A percentile compares a stretch with the other conserved stretches of the same genome.
Conservation (phyloP, 2,113 vertebrate genomes). For the Panurus biarmicus region DNA sequence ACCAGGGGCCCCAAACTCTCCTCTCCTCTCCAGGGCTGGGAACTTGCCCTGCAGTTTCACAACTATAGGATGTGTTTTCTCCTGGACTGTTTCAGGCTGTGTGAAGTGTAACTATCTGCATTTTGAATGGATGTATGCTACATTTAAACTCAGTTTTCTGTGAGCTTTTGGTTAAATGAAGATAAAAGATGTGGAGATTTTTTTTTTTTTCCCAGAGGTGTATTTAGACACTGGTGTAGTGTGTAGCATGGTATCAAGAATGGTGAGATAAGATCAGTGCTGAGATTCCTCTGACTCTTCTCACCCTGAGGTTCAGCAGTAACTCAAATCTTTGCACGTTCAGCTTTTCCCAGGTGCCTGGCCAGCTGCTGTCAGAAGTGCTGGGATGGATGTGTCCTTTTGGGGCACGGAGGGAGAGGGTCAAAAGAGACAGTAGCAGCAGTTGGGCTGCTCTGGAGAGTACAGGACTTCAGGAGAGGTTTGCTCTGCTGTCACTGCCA, state of each 20-base stretch:
- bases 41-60: neutral
- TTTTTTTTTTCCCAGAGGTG: neutral
- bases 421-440: neutral
- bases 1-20: neutral
- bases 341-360: neutral
- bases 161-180: neutral
- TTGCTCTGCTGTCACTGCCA: neutral
- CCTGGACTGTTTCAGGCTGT: neutral
- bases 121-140: neutral
- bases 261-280: neutral
- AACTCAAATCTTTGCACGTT: neutral
- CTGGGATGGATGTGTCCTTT: neutral
- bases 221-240: neutral
- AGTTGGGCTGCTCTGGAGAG: neutral
- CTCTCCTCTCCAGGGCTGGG: neutral
- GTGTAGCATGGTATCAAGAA: neutral
- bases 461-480: neutral
- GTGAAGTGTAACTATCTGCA: neutral
- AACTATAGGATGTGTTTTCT: neutral
- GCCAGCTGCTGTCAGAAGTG: rapidly evolving
- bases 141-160: neutral
- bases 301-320: neutral
- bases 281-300: neutral
- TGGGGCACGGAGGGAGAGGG: neutral
- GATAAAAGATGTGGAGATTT: neutral